Conservation (phyloP, 2,797 vertebrate species). For the Gallinago stenura region DNA sequence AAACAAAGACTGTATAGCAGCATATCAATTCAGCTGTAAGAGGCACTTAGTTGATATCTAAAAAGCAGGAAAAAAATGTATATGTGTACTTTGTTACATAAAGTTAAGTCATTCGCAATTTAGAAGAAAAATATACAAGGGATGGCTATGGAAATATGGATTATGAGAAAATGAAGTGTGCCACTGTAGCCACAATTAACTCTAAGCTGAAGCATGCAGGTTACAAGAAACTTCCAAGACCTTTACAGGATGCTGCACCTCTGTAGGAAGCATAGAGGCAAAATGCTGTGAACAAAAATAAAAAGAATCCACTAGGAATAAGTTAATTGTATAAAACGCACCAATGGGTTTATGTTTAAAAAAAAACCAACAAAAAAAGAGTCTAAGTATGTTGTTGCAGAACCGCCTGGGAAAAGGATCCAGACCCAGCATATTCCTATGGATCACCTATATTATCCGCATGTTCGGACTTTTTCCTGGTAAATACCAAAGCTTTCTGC, state of each 20-base stretch:
- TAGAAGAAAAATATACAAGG: slow-evolving; percentile 11
- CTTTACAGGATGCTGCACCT: slow-evolving; percentile 54
- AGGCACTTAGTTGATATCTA: neutral
- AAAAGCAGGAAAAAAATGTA: slow-evolving; percentile 19
- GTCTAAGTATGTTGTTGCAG: neutral
- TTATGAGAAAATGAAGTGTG: neutral
- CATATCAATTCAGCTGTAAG: slow-evolving; percentile 8
- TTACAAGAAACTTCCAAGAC: slow-evolving; percentile 54
- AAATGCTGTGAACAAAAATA: slow-evolving; percentile 63
- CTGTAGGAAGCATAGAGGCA: slow-evolving; percentile 43
- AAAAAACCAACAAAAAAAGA: neutral
- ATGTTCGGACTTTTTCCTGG: neutral
- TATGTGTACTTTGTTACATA: neutral
- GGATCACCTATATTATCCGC: neutral
- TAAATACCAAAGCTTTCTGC: neutral
- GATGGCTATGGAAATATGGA: neutral
- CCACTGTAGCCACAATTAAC: slow-evolving; percentile 23
- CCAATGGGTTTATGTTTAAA: neutral
- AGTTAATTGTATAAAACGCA: neutral
- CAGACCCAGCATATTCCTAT: neutral
- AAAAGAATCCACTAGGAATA: slow-evolving; percentile 55
- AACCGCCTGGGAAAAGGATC: neutral
- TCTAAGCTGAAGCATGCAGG: slow-evolving; percentile 37
- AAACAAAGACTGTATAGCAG: slow-evolving; percentile 15
- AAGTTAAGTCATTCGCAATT: neutral